A percentile compares a stretch with the other conserved stretches of the same genome.
Evolutionary conservation across 2,113 vertebrate species (phyloP).

Genomic region (Rattus norvegicus): GRCr8 NC_086019.1:225553001-225553500

Average conservation of each 20-base stretch:
- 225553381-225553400: neutral
- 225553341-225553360: neutral
- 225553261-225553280: neutral
- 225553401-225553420: neutral
- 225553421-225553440: neutral
- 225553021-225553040: neutral
- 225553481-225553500: neutral
- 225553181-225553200: neutral
- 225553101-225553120: neutral
- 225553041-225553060: neutral
- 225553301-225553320: neutral
- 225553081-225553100: neutral
- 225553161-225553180: neutral
- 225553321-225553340: conserved; percentile 23
- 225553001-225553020: no score
- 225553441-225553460: neutral
- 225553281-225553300: neutral
- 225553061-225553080: neutral
- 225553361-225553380: neutral
- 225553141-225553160: neutral
- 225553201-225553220: neutral
- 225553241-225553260: neutral
- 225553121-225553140: neutral
- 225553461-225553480: neutral
- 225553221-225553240: neutral